Conservation (phyloP, 1,140 invertebrate species). For the Cydia fagiglandana region DNA sequence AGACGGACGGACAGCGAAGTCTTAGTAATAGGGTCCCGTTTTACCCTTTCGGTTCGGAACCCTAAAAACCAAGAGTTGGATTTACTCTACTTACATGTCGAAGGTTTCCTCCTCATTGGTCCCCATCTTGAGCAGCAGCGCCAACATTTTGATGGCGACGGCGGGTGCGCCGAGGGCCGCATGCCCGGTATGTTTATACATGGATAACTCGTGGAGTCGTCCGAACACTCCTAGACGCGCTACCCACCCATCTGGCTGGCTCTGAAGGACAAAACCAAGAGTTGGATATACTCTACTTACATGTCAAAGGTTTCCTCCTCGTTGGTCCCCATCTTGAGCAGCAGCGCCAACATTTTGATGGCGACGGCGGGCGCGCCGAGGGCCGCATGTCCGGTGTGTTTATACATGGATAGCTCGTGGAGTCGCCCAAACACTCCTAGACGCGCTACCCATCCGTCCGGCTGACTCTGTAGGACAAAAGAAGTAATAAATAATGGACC, state of each 20-base stretch:
- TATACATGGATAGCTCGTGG: slow-evolving; percentile 62
- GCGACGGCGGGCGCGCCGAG: slow-evolving; percentile 60
- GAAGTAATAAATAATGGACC: not conserved
- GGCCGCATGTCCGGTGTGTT: slow-evolving; percentile 47
- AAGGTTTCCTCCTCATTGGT: too few relatives aligned
- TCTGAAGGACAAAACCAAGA: slow-evolving; percentile 42
- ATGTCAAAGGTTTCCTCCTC: slow-evolving; percentile 59
- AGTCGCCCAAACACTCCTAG: slow-evolving; percentile 65
- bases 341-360: slow-evolving; percentile 57
- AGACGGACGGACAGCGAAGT: too few relatives aligned
- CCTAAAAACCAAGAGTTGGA: slow-evolving; percentile 46
- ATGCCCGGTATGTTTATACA: slow-evolving; percentile 56
- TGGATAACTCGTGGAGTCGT: slow-evolving; percentile 58
- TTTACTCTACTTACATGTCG: too few relatives aligned
- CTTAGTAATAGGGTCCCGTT: too few relatives aligned
- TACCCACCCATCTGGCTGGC: slow-evolving; percentile 65
- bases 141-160: too few relatives aligned
- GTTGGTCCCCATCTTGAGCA: slow-evolving; percentile 60
- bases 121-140: too few relatives aligned
- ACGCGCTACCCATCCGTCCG: slow-evolving; percentile 67
- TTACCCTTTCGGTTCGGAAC: too few relatives aligned
- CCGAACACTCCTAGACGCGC: slow-evolving; percentile 66
- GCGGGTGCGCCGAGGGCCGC: slow-evolving; percentile 48
- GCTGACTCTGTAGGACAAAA: slow-evolving; percentile 50
- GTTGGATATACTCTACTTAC: slow-evolving; percentile 46